Percentiles rank a stretch among this genome's conserved stretches.
Conservation (phyloP, 2,797 vertebrate genomes). For the Sparidentex hasta region DNA sequence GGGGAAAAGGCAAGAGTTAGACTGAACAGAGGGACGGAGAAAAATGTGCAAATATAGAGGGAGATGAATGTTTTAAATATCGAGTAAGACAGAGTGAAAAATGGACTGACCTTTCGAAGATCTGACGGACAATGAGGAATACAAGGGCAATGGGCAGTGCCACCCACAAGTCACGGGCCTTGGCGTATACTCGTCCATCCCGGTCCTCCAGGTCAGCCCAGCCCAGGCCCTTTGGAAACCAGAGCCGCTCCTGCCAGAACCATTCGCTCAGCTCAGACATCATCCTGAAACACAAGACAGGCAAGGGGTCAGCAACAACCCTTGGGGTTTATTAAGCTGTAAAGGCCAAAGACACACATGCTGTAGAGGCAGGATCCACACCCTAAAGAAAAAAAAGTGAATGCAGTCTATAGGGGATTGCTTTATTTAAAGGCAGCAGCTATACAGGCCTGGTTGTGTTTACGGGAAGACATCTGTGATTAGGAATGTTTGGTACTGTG, state of each 20-base stretch:
- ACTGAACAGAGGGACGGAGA: neutral
- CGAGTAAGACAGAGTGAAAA: constrained; percentile 9
- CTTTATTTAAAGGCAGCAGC: constrained; percentile 21
- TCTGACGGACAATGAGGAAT: constrained; percentile 91
- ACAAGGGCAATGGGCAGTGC: constrained; percentile 92
- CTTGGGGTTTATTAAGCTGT: constrained; percentile 13
- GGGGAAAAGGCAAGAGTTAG: neutral
- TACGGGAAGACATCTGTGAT: constrained; percentile 41
- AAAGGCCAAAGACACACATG: constrained; percentile 6
- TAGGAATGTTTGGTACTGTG: constrained; percentile 26
- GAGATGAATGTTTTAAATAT: constrained; percentile 24
- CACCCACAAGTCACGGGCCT: constrained; percentile 91
- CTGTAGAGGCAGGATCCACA: constrained; percentile 6
- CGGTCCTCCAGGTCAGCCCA: constrained; percentile 94
- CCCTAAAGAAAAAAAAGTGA: neutral
- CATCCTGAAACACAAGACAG: constrained; percentile 86
- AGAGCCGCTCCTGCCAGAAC: constrained; percentile 96
- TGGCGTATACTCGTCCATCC: constrained; percentile 91
- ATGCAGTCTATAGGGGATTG: neutral
- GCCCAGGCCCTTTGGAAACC: constrained; percentile 94
- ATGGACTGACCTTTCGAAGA: constrained; percentile 92
- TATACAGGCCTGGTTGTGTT: constrained; percentile 13
- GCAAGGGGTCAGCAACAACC: constrained; percentile 20
- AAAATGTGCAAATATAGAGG: constrained; percentile 4
- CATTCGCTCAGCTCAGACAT: constrained; percentile 88